Base-by-base conservation (phyloP, 2,113 vertebrate genomes). In the Pseudopodoces humilis region DNA sequence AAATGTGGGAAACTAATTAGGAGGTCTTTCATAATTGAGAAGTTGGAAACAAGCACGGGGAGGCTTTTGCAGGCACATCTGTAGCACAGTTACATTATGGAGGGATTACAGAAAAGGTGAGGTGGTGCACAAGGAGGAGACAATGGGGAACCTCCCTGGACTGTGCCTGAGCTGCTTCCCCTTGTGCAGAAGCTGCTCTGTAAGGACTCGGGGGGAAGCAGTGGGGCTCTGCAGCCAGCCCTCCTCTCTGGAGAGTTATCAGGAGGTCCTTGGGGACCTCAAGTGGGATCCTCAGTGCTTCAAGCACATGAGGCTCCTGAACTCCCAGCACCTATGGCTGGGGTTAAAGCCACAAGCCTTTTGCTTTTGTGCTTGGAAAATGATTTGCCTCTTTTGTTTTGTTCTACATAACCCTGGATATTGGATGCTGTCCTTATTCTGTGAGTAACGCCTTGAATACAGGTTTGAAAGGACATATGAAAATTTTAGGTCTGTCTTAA, bases 261-360 rank as follows among this genome's bases (percentile, higher is more conserved):
- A 0, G 10, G 1, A 30, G 21, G 13, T 28, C 59, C 0, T 1
- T 13, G 21, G 21, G n/a, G n/a, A n/a, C n/a, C n/a, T 16, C 33
- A 78, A 5, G 0, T n/a, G 0, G 3, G 7, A 7, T 92, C 47
- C 27, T 23, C 11, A 1, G 35, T 6, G 22, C 49, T 56, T 64
- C 0, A 4, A 71, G 30, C 15, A 11, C 22, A 1, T 3, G 19
- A 68, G 58, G 8, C 25, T 86, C 69, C 67, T 72, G n/a, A 47
- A 5, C 49, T 52, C 53, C 43, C 43, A 43, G 15, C 2, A 2
- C 30, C 75, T 30, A 0, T 35, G 50, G 8, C 47, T 68, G 68
- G 27, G 22, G 47, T 47, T n/a, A 46, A 72, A 63, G 46, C 23
- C 30, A 77, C 50, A 81, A 56, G 31, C 15, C 8, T 65, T 47